Conservation (phyloP, 1,140 invertebrate species). For the Drosophila kepulauana region DNA sequence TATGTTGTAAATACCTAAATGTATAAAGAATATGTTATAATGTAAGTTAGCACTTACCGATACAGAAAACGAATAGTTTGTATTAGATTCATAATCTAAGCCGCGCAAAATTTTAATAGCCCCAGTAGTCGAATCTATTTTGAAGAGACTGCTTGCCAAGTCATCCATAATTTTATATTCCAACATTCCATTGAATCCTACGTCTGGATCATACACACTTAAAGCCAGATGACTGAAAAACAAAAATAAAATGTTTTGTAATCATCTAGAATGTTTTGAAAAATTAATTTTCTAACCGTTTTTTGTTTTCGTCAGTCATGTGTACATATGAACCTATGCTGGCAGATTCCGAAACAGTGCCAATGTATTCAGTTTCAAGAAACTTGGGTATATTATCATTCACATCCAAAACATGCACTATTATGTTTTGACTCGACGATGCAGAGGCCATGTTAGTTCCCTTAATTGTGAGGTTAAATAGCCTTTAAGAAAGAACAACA, state of each 20-base stretch:
- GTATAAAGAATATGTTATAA: neutral
- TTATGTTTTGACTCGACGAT: conserved; percentile 88
- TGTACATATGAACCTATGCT: conserved; percentile 90
- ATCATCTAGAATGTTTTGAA: neutral
- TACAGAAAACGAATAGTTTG: conserved; percentile 91
- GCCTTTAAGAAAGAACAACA: conserved; percentile 79
- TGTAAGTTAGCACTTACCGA: conserved; percentile 84
- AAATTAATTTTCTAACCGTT: conserved; percentile 45
- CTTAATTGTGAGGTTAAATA: conserved; percentile 93
- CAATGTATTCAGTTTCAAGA: conserved; percentile 88
- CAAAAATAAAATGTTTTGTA: conserved; percentile 8
- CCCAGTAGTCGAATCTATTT: conserved; percentile 95
- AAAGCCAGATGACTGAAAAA: conserved; percentile 91
- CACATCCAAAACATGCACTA: conserved; percentile 91
- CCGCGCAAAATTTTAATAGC: conserved; percentile 91
- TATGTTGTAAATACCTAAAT: neutral
- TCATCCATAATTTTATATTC: conserved; percentile 94
- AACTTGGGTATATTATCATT: conserved; percentile 96
- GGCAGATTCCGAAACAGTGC: conserved; percentile 90
- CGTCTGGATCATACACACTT: conserved; percentile 91
- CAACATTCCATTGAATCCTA: conserved; percentile 92
- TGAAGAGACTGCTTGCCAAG: conserved; percentile 90
- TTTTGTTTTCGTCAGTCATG: conserved; percentile 77
- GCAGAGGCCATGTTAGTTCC: conserved; percentile 94
- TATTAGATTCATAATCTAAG: conserved; percentile 93